Evolutionary conservation across 2,888 invertebrate genomes (phyloP).

Genomic region (Chaitophorus viminalis): DNA sequence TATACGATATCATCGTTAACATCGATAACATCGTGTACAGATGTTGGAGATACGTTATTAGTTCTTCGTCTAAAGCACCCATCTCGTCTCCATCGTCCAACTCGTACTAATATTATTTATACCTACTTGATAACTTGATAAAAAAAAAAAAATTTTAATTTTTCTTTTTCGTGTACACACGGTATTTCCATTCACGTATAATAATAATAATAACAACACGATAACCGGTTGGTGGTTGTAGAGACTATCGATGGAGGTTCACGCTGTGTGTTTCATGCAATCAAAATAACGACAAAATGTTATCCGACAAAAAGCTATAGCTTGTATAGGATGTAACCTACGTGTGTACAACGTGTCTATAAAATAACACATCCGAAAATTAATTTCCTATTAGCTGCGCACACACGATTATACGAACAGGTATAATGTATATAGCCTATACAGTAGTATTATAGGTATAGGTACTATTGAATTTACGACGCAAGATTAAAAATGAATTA

Average conservation of each 20-base stretch:
- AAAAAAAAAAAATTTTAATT: neutral
- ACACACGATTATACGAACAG: neutral
- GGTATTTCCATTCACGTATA: neutral
- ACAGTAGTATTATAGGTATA: no score
- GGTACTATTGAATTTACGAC: neutral
- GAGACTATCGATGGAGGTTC: neutral
- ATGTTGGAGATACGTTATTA: no score
- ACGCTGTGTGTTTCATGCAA: neutral
- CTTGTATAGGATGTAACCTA: neutral
- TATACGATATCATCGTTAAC: no score
- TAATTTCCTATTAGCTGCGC: neutral
- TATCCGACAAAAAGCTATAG: neutral
- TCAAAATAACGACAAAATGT: slow-evolving; percentile 6
- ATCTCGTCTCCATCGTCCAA: neutral
- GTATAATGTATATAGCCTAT: no score
- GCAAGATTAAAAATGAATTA: neutral
- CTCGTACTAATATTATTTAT: neutral
- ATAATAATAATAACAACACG: neutral
- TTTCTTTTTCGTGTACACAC: neutral
- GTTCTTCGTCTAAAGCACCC: no score
- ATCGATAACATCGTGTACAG: neutral
- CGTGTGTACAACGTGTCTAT: neutral
- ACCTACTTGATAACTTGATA: neutral
- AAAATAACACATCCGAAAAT: slow-evolving; percentile 1
- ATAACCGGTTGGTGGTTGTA: neutral